These are phyloP conservation scores for Colletes gigas DNA, from an alignment of 1,140 invertebrate species.

Conservation along the genomic window DNA sequence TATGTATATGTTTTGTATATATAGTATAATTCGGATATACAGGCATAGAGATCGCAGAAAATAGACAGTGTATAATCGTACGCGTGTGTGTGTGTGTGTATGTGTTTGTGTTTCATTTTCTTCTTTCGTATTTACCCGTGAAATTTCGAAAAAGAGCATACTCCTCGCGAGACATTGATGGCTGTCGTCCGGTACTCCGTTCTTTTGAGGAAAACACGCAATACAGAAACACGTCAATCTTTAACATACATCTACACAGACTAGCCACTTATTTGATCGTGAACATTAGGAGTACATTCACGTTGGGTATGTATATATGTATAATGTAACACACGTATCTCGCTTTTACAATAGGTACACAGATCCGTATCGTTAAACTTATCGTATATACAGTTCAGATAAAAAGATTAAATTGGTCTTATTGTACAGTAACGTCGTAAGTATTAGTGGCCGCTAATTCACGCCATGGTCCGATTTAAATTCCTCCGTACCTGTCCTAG, in stretches of 20 bases:
- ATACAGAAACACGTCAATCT: conserved; percentile 43
- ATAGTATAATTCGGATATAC: conserved; percentile 54
- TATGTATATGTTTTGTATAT: conserved; percentile 28
- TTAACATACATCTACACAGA: conserved; percentile 34
- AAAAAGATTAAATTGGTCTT: conserved; percentile 61
- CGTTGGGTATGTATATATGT: conserved; percentile 16
- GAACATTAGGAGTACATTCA: conserved; percentile 17
- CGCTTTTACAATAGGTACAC: conserved; percentile 34
- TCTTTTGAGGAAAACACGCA: conserved; percentile 43
- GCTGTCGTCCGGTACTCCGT: conserved; percentile 10
- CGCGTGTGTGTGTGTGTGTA: conserved; percentile 14
- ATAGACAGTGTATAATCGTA: conserved; percentile 42
- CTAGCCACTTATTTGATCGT: conserved; percentile 33
- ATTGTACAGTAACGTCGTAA: conserved; percentile 50
- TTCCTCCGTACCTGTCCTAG: conserved; percentile 10
- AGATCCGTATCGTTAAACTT: conserved; percentile 21
- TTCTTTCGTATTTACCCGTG: not conserved
- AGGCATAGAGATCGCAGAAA: conserved; percentile 64
- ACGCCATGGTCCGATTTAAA: conserved; percentile 53
- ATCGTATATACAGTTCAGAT: conserved; percentile 48
- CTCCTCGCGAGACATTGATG: not conserved
- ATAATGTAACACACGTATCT: conserved; percentile 22
- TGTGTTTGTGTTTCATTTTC: conserved; percentile 5
- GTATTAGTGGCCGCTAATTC: conserved; percentile 42
- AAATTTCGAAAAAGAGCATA: conserved; percentile 40